Conservation (phyloP, 2,113 vertebrate species). For the Oriolus oriolus region DNA sequence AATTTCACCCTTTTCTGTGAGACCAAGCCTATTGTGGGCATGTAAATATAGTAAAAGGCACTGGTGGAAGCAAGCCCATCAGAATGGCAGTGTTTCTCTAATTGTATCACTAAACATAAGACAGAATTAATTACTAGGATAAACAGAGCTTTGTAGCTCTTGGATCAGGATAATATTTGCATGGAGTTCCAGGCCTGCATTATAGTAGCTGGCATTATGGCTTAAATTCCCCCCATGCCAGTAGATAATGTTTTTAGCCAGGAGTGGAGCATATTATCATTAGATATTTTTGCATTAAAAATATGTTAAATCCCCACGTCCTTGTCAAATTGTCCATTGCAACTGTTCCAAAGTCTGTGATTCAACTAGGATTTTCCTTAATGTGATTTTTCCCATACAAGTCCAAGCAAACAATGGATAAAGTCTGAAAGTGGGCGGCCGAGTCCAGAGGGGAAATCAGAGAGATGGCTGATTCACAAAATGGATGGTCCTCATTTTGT, state of each 20-base stretch:
- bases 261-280: background rate
- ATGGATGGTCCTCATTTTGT: constrained; percentile 7
- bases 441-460: background rate
- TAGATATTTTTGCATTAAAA: constrained; percentile 18
- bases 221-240: constrained; percentile 29
- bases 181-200: constrained; percentile 37
- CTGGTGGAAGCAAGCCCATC: constrained; percentile 41
- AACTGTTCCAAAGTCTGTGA: background rate
- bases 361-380: constrained; percentile 8
- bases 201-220: background rate
- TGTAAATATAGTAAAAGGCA: constrained; percentile 35
- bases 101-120: constrained; percentile 41
- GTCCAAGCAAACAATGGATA: constrained; percentile 29
- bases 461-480: background rate
- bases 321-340: constrained; percentile 13
- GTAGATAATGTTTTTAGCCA: constrained; percentile 28
- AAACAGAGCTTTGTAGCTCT: constrained; percentile 52
- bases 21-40: constrained; percentile 17
- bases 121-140: constrained; percentile 59
- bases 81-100: constrained; percentile 28
- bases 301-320: background rate
- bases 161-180: constrained; percentile 33
- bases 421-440: background rate
- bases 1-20: constrained; percentile 50
- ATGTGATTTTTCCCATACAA: background rate